phyloP scores from a whole-genome alignment of 2,113 vertebrate genomes.

The Fulmarus glacialis region DNA sequence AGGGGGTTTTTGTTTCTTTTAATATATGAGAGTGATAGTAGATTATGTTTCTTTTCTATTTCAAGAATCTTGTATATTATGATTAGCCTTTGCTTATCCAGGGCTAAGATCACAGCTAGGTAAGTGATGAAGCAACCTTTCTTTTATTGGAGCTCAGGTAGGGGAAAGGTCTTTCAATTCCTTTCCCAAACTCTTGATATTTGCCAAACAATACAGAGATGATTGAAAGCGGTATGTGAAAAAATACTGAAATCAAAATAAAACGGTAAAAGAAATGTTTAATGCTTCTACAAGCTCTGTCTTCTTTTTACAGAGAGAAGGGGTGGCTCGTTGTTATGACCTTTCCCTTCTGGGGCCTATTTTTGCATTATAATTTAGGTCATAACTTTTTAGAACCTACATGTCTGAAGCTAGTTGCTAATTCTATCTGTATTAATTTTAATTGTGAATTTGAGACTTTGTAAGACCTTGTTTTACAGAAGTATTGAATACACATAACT shows the following conservation, averaged over 20 bases:
- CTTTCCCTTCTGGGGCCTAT: constrained; percentile 2
- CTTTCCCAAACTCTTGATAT: background rate
- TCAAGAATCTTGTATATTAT: background rate
- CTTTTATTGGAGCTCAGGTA: background rate
- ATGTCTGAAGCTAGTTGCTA: background rate
- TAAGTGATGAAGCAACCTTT: background rate
- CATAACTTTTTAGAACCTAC: constrained; percentile 13
- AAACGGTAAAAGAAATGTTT: background rate
- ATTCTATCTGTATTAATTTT: constrained; percentile 36
- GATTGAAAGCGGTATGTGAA: background rate
- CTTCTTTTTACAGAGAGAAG: background rate
- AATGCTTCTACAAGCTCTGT: background rate
- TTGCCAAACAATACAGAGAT: background rate
- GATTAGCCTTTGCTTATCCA: background rate
- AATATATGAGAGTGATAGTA: background rate
- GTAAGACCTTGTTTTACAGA: background rate
- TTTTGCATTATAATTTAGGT: constrained; percentile 47
- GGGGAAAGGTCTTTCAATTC: constrained; percentile 20
- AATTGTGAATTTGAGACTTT: background rate
- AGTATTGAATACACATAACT: background rate
- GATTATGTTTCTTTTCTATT: background rate
- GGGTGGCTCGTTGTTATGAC: background rate
- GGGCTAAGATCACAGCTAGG: background rate
- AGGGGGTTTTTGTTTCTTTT: background rate
- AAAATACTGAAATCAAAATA: background rate